These are phyloP conservation scores for Elachura formosa DNA, from an alignment of 2,113 vertebrate species.

Conservation along the genomic window DNA sequence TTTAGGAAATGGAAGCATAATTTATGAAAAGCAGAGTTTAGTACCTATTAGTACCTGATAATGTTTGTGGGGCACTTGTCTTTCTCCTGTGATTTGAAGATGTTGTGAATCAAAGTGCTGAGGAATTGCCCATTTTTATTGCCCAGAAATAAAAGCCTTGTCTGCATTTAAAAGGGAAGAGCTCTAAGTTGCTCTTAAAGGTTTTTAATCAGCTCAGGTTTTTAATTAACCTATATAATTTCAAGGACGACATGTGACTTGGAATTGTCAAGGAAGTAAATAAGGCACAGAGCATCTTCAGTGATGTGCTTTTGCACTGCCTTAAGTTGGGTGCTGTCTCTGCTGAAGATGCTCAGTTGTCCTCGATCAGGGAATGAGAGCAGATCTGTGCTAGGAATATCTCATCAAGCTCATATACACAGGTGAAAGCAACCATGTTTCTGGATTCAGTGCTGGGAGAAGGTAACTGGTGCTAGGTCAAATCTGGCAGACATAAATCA, in stretches of 20 bases:
- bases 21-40: background rate
- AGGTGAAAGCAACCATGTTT: background rate
- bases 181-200: background rate
- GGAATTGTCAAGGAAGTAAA: background rate
- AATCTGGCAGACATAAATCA: background rate
- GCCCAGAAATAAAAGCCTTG: background rate
- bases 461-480: background rate
- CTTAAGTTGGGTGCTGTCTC: background rate
- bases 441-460: background rate
- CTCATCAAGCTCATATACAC: background rate
- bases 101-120: background rate
- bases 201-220: background rate
- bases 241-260: background rate
- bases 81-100: background rate
- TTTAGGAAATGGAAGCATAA: background rate
- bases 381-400: background rate
- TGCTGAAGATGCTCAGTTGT: background rate
- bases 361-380: background rate
- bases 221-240: background rate
- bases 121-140: background rate
- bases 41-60: background rate
- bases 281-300: background rate
- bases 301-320: background rate
- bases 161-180: background rate
- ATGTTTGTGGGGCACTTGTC: background rate